Evolutionary conservation across 1,140 invertebrate genomes (phyloP), one percentile per base, ranked within the genome.

Genomic region (Rhopalosiphum padi): DNA sequence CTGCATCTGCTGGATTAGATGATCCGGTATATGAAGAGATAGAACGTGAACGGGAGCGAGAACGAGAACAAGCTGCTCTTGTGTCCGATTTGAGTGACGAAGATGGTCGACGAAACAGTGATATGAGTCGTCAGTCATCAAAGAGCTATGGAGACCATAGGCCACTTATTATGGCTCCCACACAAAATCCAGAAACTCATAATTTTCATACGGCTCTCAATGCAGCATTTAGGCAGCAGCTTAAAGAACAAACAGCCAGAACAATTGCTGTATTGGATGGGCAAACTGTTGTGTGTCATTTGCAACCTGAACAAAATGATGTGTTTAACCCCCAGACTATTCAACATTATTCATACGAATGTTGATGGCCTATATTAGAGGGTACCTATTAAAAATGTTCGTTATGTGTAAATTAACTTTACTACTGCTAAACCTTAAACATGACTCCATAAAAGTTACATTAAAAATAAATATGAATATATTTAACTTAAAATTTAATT

Each of bases 21-120:
- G 97, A 98, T 94, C 97, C 97, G 0, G 97, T 98, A 3, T 98
- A 98, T 95, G 97, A 98, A 95, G 97, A 98, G 94, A 98, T 98
- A 86, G 97, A 98, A 94, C 96, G 97, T 0, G 94, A 94, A 87
- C 93, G 94, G 1, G 94, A 94, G 37, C 48, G 94, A 41, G 94
- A 94, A 25, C 86, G 94, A n/a, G 95, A 95, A 35, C 97, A 97
- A 94, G 97, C 97, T 4, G 92, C 87, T 68, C 96, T 97, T 91
- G 97, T 97, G 93, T 97, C 97, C 0, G 97, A 98, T 94, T 96
- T 97, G 96, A 97, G 97, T 53, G 97, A 98, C 94, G 97, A 98
- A 94, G 96, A 97, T 94, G 97, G 97, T 23, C 97, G 97, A 60
- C 96, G 97, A n/a, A 97, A 97, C 94, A 97, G 97, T 94, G 97